phyloP scores from a whole-genome alignment of 1,140 invertebrate species.

The Chrysopa pallens region DNA sequence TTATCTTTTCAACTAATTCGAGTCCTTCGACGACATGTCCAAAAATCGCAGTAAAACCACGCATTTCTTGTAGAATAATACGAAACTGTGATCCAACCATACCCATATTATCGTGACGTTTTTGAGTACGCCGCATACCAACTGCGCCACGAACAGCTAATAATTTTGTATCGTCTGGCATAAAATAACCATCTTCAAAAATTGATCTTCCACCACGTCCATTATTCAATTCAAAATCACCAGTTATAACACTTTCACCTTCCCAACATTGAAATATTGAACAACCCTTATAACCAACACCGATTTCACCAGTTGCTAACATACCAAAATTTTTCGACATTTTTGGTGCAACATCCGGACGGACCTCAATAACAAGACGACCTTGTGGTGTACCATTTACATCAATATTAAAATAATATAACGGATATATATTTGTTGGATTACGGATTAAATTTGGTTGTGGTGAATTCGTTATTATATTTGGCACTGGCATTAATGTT shows the following conservation, averaged over 20 bases:
- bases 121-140: conserved; percentile 66
- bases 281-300: conserved; percentile 62
- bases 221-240: conserved; percentile 66
- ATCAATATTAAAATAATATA: conserved; percentile 62
- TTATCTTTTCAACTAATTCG: conserved; percentile 62
- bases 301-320: conserved; percentile 59
- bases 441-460: conserved; percentile 26
- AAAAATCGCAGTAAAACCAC: conserved; percentile 67
- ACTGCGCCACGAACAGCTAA: conserved; percentile 57
- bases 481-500: conserved; percentile 16
- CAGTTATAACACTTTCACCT: conserved; percentile 60
- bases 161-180: conserved; percentile 65
- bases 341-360: conserved; percentile 68
- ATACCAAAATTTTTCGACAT: conserved; percentile 81
- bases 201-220: conserved; percentile 61
- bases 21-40: conserved; percentile 64
- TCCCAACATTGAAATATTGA: conserved; percentile 68
- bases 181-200: conserved; percentile 57
- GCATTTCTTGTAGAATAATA: conserved; percentile 61
- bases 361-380: conserved; percentile 65
- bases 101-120: conserved; percentile 57
- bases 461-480: conserved; percentile 20
- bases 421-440: conserved; percentile 37
- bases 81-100: conserved; percentile 73
- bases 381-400: conserved; percentile 50